Evolutionary conservation across 2,888 invertebrate genomes (phyloP), one percentile per base, ranked within the genome.

Genomic region (Marasmarcha lunaedactyla): DNA sequence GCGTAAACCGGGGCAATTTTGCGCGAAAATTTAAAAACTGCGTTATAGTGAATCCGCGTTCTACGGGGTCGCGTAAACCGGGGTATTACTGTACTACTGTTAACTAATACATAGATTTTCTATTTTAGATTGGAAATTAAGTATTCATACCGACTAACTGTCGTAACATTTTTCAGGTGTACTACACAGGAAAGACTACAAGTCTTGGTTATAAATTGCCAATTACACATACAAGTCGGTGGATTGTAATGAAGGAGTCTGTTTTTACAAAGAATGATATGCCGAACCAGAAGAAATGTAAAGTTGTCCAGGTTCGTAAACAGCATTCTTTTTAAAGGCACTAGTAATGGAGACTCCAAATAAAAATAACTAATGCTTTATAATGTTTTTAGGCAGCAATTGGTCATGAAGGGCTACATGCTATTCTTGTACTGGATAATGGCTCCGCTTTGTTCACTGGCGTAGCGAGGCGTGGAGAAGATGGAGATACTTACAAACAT

Each of bases 381-480:
- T 30, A 14, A n/a, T 7, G n/a, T 12, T 40, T 27, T n/a, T 6
- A 96, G 72, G 88, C 95, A 46, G 91, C 95, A 0, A 88, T 95
- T 1, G 97, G 98, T 0, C 97, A 97, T 59, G 98, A 98, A 63
- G 96, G 97, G 1, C 88, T 93, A 37, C 96, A 98, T 67, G 95
- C 94, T 0, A 84, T 98, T 38, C 71, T 98, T 20, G 87, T 98
- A n/a, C 88, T 95, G 30, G 95, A 97, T 57, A 95, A 95, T 63
- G 98, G 98, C 1, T 89, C 92, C 1, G 95, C 95, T 0, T 90
- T 93, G 33, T 81, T 85, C 50, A 86, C 86, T 50, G 95, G 98
- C 6, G 91, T 94, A 5, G 93, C 97, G 0, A 87, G 93, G 0
- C 86, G 97, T 2, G 97, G 98, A 15, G 97, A 97, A 74, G 97